Base-by-base conservation (phyloP, 2,797 vertebrate species). In the Todus mexicanus region DNA sequence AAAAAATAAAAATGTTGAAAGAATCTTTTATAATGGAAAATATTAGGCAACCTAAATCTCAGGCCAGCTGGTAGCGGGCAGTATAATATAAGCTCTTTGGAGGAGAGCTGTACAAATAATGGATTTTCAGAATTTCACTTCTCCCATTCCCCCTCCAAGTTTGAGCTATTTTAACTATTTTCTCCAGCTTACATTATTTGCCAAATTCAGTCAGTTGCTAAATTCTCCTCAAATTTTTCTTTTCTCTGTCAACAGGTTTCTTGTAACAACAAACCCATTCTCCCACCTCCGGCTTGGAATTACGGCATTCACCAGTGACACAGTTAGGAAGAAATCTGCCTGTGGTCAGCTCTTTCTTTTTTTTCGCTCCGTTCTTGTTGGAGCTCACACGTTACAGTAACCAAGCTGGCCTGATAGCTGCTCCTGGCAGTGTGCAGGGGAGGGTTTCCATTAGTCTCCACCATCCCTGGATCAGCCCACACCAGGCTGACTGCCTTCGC, bases 11-110 rank as follows among this genome's bases (percentile, higher is more conserved):
- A 94, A 93, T n/a, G 89, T 83, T 94, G 93, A 90, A 96, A 95
- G 92, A 93, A 94, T 89, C 84, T 93, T 96, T 96, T 95, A 96
- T 94, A 94, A 95, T 5, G 93, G 95, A 96, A 96, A 96, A 92
- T 96, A 93, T 95, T 92, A 95, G 93, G 92, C 94, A 94, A 94
- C 43, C 69, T 72, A 65, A 90, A 47, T 71, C 78, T 93, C 0
- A 0, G 50, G 90, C 93, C 93, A 93, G 88, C 95, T 96, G 92
- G 94, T 94, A 93, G 92, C 23, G 6, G 92, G 93, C 90, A 93
- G 93, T 82, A 94, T 92, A 93, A 89, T 83, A 80, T 71, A 94
- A 90, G 70, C 69, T 85, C 42, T 83, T 70, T 69, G 84, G 89
- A 94, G 63, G 73, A 93, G 82, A 90, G 79, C 79, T 92, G 91